A percentile compares a stretch with the other conserved stretches of the same genome.
phyloP scores from a whole-genome alignment of 1,140 invertebrate species.

The Trigoniulus corallinus region DNA sequence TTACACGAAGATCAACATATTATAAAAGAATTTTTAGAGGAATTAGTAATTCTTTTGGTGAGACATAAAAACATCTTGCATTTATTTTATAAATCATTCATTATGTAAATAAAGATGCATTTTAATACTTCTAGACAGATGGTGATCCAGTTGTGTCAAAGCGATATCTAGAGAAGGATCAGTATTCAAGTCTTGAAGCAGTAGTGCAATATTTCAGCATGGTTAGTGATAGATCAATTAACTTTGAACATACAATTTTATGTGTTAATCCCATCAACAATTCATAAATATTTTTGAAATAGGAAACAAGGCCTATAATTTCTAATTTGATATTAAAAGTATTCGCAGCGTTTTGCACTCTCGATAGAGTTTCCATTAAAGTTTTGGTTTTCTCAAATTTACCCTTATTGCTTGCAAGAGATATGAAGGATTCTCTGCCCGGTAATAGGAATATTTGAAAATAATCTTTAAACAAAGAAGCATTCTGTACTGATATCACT shows the following conservation, averaged over 20 bases:
- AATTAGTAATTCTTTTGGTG: not conserved
- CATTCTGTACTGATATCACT: not conserved
- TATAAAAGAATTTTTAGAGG: not conserved
- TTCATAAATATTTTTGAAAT: not conserved
- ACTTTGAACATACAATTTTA: not conserved
- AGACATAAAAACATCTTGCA: not conserved
- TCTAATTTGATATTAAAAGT: not conserved
- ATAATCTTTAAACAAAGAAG: too few species aligned
- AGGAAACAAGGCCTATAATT: not conserved
- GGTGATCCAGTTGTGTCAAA: not conserved
- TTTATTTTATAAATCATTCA: not conserved
- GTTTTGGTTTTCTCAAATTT: not conserved
- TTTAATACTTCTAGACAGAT: not conserved
- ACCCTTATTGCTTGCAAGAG: not conserved
- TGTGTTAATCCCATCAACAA: not conserved
- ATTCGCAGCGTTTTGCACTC: not conserved
- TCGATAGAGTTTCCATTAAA: not conserved
- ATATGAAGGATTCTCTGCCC: too few species aligned
- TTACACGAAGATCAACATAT: not conserved
- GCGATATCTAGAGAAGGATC: not conserved
- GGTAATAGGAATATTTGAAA: too few species aligned
- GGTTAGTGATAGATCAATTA: not conserved
- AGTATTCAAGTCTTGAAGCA: not conserved
- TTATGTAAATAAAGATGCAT: too few species aligned
- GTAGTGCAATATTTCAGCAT: not conserved